Base-by-base conservation (phyloP, 2,888 invertebrate species). In the Piscicola geometra region DNA sequence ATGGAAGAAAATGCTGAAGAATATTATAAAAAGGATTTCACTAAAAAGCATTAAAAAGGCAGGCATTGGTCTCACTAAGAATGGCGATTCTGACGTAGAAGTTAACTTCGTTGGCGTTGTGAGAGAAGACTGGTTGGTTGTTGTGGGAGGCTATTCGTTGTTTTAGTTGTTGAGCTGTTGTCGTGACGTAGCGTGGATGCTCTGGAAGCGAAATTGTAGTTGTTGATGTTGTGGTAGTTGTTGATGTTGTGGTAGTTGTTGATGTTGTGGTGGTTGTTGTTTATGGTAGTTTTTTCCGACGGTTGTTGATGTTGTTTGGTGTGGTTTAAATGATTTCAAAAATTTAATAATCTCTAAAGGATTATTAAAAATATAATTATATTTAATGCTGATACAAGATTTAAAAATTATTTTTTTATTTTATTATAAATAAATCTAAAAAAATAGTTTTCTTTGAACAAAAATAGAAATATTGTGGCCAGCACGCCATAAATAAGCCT, bases 41-140 rank as follows among this genome's bases (percentile, higher is more conserved):
- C n/a, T n/a, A n/a, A n/a, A n/a, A n/a, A n/a, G n/a, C n/a, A n/a
- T n/a, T n/a, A n/a, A n/a, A n/a, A n/a, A n/a, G n/a, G n/a, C n/a
- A n/a, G n/a, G n/a, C n/a, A n/a, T n/a, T 74, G 28, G 12, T 76
- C 78, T 79, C 78, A 84, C 84, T 84, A 9, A 85, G 80, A 12
- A 83, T 83, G 25, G 84, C 85, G 1, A 85, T 81, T 30, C 85
- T 79, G 18, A 85, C 81, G 78, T 85, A 85, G 76, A 85, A 84
- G 79, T 85, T 85, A 78, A 85, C 83, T n/a, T 84, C 84, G 79
- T 80, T 32, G 81, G 83, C 60, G 81, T 82, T 75, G 81, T 83
- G 82, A 0, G 83, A 83, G 30, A 82, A 78, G 15, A 36, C 32
- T 3, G 33, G 30, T 50, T 50, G 25, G 75, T 68, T 35, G 47